Evolutionary conservation across 2,888 invertebrate species (phyloP), one percentile per base, ranked within the genome.

Genomic region (Galerucella pusilla): DNA sequence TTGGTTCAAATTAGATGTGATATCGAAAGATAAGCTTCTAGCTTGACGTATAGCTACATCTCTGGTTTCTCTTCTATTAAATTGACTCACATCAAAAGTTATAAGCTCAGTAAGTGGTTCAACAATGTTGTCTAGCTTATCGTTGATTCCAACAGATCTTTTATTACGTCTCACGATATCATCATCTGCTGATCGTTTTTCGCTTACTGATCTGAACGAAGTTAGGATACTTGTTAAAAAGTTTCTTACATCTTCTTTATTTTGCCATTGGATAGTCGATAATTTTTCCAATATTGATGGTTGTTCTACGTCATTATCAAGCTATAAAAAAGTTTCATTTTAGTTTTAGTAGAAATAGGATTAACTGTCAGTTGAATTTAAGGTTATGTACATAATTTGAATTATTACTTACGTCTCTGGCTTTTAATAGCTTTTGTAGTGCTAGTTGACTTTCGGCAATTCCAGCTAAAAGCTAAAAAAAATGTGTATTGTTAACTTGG

Each of bases 1-100:
- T 11, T 65, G 42, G 28, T 65, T 65, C 45, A 65, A 65, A 46
- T 46, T 45, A 11, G 46, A 45, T 4, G 64, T 65, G 20, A 65
- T 45, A 42, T 16, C 16, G n/a, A 65, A 65, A 1, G 16, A 12
- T 12, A 46, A 42, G n/a, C 46, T 46, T 65, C 64, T 16, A 46
- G 20, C 64, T 20, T 65, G 10, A 57, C 57, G n/a, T 11, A 45
- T n/a, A 5, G 64, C 6, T 45, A 46, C 16, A 20, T 46, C 46
- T 65, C 64, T 42, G 10, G 16, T 46, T 65, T n/a, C 10, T 46
- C 45, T 65, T 9, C 45, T 45, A 46, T 45, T 63, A 42, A 35
- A 42, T 63, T 63, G 63, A 63, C 16, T 35, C 9, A 16, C 16
- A 20, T 57, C 57, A 20, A 57, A 57, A 57, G 57, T 57, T 63